Percentiles rank a stretch among this genome's conserved stretches.
These are phyloP conservation scores for Alaudala cheleensis DNA, from an alignment of 2,113 vertebrate species.

Conservation along the genomic window DNA sequence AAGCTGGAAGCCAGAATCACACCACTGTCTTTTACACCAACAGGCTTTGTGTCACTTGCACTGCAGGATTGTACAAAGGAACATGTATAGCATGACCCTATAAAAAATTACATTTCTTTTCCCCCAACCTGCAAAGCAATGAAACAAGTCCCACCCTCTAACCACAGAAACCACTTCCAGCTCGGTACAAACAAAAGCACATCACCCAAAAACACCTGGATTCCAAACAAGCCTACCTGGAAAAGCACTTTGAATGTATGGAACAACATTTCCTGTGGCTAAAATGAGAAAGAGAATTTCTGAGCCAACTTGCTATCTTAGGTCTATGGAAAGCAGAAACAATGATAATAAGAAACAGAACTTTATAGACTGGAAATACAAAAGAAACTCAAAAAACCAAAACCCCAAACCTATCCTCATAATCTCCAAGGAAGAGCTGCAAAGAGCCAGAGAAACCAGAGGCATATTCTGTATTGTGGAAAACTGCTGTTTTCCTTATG, in stretches of 20 bases:
- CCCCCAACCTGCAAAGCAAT: neutral
- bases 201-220: neutral
- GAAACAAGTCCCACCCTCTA: neutral
- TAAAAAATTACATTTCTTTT: neutral
- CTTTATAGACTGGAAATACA: neutral
- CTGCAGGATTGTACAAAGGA: neutral
- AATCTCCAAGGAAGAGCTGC: neutral
- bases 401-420: neutral
- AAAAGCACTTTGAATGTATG: neutral
- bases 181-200: neutral
- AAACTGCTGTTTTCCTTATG: neutral
- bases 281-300: conserved; percentile 42
- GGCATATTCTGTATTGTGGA: neutral
- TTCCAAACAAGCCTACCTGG: conserved; percentile 9
- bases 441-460: conserved; percentile 12
- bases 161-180: neutral
- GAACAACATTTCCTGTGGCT: conserved; percentile 11
- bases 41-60: neutral
- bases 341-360: conserved; percentile 38
- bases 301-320: conserved; percentile 20
- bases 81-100: neutral
- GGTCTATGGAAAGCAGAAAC: conserved; percentile 43
- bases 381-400: neutral
- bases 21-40: neutral
- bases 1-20: neutral